Evolutionary conservation across 2,888 invertebrate species (phyloP), one percentile per base, ranked within the genome.

Genomic region (Prenolepis imparis): DNA sequence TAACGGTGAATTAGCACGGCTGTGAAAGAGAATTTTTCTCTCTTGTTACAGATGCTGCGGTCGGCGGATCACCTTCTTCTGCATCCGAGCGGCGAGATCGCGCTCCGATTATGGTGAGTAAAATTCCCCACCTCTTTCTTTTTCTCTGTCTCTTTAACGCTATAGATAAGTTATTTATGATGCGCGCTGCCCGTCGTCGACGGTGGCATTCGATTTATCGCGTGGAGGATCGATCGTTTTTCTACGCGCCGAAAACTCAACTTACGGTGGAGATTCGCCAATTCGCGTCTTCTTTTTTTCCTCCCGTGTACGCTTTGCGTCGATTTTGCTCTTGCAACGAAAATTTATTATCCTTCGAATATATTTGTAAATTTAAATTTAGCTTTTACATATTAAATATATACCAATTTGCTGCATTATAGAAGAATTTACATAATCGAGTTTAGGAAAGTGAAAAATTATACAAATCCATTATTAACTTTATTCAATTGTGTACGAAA

Each of bases 71-170:
- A 86, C 84, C 84, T 87, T 86, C 90, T 87, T 87, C 90, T 85
- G 85, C 88, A 88, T 88, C 88, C 86, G 88, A 84, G 88, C 89
- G 92, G 88, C 89, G 88, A 89, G 91, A 90, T 91, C 85, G 87
- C 89, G 87, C 90, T 90, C 87, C 91, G 90, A 92, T 92, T 92
- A 92, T 92, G 92, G 92, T 92, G 92, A 92, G 92, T 92, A 80
- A 88, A 88, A 82, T 82, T 61, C 84, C 84, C 61, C 70, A 36
- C 36, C 70, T 15, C 41, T 64, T 41, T 36, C 32, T 18, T 8
- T 32, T 57, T 18, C 15, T 32, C 72, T 24, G 48, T 15, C 52
- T 52, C 52, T n/a, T 52, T 48, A 48, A 32, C 52, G 41, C 36
- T 61, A n/a, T n/a, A 28, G 82, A 87, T 88, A 88, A 87, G 87